A percentile compares a stretch with the other conserved stretches of the same genome.
Evolutionary conservation across 2,797 vertebrate genomes (phyloP).

Genomic region (Acanthiza pusilla): DNA sequence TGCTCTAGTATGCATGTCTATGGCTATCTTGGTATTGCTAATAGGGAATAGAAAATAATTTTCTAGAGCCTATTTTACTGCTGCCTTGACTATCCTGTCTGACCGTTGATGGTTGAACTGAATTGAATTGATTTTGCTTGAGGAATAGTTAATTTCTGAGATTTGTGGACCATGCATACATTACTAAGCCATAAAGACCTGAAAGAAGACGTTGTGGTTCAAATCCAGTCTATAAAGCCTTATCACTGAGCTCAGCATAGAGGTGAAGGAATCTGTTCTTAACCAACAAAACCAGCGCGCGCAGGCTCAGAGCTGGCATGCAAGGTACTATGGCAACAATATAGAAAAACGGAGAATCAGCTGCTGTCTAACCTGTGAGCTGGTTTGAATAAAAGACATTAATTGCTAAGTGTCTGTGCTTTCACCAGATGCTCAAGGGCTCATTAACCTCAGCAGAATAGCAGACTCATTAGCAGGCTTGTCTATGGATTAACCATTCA

Average conservation of each 20-base stretch:
- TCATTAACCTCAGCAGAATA: constrained; percentile 44
- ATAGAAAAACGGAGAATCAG: background rate
- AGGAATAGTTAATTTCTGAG: background rate
- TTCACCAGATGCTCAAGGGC: constrained; percentile 31
- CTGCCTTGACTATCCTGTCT: background rate
- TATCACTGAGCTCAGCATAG: background rate
- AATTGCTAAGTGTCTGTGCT: constrained; percentile 34
- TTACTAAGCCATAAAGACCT: background rate
- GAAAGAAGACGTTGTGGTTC: background rate
- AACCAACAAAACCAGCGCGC: background rate
- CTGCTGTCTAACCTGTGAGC: background rate
- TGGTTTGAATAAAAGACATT: constrained; percentile 35
- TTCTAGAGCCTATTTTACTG: background rate
- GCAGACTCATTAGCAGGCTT: constrained; percentile 31
- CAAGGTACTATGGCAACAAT: background rate
- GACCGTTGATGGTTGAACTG: background rate
- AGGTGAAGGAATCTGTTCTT: background rate
- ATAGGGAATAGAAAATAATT: background rate
- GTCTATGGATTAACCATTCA: constrained; percentile 24
- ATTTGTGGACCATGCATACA: background rate
- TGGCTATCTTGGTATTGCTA: background rate
- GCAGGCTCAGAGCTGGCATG: background rate
- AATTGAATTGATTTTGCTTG: background rate
- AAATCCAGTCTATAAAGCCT: background rate
- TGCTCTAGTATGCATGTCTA: background rate